phyloP scores from a whole-genome alignment of 2,797 vertebrate species.

The Zenarchopterus dispar region DNA sequence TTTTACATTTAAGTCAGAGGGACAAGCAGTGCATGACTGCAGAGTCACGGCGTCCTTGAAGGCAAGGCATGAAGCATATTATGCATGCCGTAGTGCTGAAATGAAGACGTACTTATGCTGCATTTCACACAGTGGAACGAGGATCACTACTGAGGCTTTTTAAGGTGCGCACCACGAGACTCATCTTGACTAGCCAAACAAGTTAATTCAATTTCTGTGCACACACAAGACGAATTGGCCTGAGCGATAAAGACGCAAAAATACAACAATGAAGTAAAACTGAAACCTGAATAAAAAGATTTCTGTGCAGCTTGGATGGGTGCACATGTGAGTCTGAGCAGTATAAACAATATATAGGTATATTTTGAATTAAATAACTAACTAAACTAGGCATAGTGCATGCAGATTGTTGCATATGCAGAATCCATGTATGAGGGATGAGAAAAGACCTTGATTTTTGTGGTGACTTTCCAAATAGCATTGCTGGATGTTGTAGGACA shows the following conservation, averaged over 20 bases:
- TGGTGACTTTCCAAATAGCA: constrained; percentile 43
- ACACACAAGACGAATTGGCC: neutral
- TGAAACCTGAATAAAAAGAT: neutral
- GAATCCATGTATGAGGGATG: constrained; percentile 12
- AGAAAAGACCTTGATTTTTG: constrained; percentile 39
- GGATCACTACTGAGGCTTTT: neutral
- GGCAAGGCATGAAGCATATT: neutral
- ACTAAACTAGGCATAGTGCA: neutral
- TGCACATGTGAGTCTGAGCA: neutral
- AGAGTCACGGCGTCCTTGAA: neutral
- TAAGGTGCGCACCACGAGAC: neutral
- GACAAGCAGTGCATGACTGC: neutral
- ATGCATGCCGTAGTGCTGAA: neutral
- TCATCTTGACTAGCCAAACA: constrained; percentile 2
- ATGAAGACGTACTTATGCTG: neutral
- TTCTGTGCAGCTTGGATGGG: neutral
- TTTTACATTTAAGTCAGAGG: neutral
- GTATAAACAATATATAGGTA: neutral
- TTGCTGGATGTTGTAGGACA: constrained; percentile 47
- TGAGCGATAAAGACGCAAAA: neutral
- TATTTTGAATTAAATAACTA: neutral
- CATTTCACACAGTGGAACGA: neutral
- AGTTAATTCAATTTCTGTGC: neutral
- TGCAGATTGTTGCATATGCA: constrained; percentile 1
- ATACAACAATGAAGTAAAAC: neutral